Conservation (phyloP, 2,797 vertebrate genomes). For the Coilia nasus region DNA sequence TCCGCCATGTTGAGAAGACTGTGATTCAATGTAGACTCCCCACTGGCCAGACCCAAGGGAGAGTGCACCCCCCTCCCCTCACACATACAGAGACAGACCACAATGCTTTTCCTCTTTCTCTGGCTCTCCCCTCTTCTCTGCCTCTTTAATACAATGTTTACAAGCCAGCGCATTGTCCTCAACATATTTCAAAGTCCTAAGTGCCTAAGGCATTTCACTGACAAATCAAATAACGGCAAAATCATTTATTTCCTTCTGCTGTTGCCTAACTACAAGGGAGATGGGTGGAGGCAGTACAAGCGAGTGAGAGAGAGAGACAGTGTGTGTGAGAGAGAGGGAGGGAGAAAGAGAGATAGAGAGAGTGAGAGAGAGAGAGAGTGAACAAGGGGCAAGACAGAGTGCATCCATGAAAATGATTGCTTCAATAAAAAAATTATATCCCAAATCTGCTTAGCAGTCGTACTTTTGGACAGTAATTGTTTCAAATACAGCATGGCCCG, state of each 20-base stretch:
- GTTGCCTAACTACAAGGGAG: conserved; percentile 72
- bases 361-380: conserved; percentile 39
- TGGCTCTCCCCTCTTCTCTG: conserved; percentile 48
- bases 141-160: conserved; percentile 69
- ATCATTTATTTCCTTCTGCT: conserved; percentile 86
- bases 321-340: conserved; percentile 39
- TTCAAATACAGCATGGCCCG: conserved; percentile 82
- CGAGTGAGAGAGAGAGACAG: conserved; percentile 30
- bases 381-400: conserved; percentile 6
- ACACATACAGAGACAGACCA: background rate
- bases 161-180: conserved; percentile 75
- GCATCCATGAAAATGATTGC: conserved; percentile 85
- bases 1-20: conserved; percentile 68
- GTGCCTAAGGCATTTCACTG: conserved; percentile 81
- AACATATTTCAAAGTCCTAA: conserved; percentile 86
- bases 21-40: conserved; percentile 54
- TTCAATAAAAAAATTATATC: conserved; percentile 88
- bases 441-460: conserved; percentile 77
- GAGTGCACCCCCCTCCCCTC: conserved; percentile 5
- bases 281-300: conserved; percentile 14
- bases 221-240: conserved; percentile 89
- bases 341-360: conserved; percentile 2
- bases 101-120: background rate
- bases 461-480: conserved; percentile 84
- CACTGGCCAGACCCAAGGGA: conserved; percentile 40